Evolutionary conservation across 1,140 invertebrate genomes (phyloP).

Genomic region (Heliconius eleuchia): DNA sequence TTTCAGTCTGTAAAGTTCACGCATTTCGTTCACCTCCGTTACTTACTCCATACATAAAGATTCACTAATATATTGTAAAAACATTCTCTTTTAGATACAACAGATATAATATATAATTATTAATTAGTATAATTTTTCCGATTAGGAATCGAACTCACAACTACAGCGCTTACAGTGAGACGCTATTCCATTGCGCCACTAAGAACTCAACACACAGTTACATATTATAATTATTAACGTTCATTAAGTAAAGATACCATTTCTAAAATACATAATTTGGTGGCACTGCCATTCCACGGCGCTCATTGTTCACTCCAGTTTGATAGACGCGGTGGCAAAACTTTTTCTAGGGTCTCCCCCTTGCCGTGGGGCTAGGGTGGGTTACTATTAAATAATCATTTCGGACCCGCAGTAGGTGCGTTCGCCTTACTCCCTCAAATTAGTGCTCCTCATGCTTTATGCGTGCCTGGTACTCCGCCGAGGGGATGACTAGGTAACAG

Average conservation of each 20-base stretch:
- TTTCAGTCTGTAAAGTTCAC: conserved; percentile 1
- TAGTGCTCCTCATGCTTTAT: conserved; percentile 59
- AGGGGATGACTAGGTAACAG: conserved; percentile 17
- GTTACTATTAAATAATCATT: conserved; percentile 80
- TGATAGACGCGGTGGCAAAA: conserved; percentile 70
- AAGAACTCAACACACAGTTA: too few species aligned
- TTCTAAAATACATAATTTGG: conserved; percentile 10
- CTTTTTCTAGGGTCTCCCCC: conserved; percentile 72
- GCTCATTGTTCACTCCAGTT: conserved; percentile 51
- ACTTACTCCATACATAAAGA: not conserved
- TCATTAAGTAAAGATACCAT: not conserved
- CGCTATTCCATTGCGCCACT: too few species aligned
- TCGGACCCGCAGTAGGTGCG: conserved; percentile 64
- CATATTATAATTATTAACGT: not conserved
- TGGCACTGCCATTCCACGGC: conserved; percentile 27
- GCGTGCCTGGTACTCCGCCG: conserved; percentile 46
- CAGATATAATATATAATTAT: too few species aligned
- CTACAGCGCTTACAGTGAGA: too few species aligned
- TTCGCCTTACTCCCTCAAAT: conserved; percentile 61
- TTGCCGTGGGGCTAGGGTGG: conserved; percentile 44
- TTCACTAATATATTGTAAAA: not conserved
- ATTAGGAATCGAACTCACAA: too few species aligned
- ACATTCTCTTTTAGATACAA: too few species aligned
- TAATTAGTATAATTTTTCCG: too few species aligned
- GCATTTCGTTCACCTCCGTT: not conserved